These are phyloP conservation scores for Pseudotriccus pelzelni DNA, from an alignment of 2,797 vertebrate genomes.

Conservation along the genomic window DNA sequence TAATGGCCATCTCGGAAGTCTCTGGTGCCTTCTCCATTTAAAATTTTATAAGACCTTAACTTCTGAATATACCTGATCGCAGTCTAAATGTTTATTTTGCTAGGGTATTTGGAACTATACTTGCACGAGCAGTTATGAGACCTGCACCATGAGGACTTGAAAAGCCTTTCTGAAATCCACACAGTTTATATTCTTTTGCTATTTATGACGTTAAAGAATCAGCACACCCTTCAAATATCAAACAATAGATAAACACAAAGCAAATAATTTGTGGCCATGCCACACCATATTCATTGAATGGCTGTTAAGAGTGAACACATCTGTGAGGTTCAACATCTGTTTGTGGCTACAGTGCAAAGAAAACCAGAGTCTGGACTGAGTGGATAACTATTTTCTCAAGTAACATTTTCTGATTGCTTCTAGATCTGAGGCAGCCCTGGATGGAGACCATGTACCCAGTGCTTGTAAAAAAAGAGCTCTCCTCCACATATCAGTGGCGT, in stretches of 20 bases:
- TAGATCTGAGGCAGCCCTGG: neutral
- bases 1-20: neutral
- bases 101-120: neutral
- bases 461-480: neutral
- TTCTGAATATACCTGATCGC: neutral
- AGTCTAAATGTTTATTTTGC: neutral
- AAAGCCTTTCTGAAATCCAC: neutral
- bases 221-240: neutral
- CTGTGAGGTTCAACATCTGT: neutral
- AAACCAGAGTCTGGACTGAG: neutral
- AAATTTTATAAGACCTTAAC: neutral
- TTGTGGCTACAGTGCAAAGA: neutral
- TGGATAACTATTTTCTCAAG: neutral
- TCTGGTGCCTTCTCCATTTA: neutral
- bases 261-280: neutral
- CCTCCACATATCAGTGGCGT: neutral
- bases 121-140: neutral
- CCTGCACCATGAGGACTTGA: neutral
- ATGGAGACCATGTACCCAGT: neutral
- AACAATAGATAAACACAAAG: neutral
- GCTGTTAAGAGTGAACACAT: neutral
- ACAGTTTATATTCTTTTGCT: neutral
- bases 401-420: neutral
- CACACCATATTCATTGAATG: neutral
- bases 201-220: neutral